Evolutionary conservation across 2,888 invertebrate species (phyloP).

Genomic region (Synergus gifuensis): DNA sequence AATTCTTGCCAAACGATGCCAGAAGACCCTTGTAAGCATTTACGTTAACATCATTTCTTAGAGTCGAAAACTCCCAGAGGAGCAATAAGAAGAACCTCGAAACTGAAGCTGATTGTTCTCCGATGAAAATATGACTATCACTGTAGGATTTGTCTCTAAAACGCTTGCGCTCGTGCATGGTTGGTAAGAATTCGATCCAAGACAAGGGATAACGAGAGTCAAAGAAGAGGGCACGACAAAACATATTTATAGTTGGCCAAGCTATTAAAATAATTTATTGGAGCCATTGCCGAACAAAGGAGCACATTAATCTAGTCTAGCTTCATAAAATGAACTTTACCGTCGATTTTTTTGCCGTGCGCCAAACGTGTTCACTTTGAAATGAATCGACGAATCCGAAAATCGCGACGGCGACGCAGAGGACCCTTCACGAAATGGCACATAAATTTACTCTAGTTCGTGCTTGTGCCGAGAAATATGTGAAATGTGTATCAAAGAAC

Average conservation of each 20-base stretch:
- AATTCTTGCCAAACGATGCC: slow-evolving; percentile 65
- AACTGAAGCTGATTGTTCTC: background rate
- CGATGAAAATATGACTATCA: background rate
- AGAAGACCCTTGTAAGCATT: background rate
- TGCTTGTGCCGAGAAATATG: background rate
- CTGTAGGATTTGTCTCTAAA: background rate
- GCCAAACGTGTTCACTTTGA: slow-evolving; percentile 75
- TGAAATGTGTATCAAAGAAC: background rate
- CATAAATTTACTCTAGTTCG: slow-evolving; percentile 65
- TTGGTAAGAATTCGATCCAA: background rate
- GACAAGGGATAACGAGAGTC: slow-evolving; percentile 13
- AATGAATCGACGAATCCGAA: slow-evolving; percentile 73
- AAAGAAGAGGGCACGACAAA: slow-evolving; percentile 63
- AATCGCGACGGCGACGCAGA: slow-evolving; percentile 43
- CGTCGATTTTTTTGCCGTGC: slow-evolving; percentile 76
- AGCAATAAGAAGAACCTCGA: background rate
- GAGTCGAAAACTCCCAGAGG: background rate
- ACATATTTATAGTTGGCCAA: slow-evolving; percentile 75
- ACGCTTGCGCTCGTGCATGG: background rate
- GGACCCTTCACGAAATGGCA: slow-evolving; percentile 71
- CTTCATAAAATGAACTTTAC: slow-evolving; percentile 77
- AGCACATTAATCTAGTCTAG: slow-evolving; percentile 77
- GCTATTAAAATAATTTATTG: slow-evolving; percentile 77
- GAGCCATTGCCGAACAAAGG: slow-evolving; percentile 77
- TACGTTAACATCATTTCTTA: slow-evolving; percentile 15